Evolutionary conservation across 1,140 invertebrate genomes (phyloP), one percentile per base, ranked within the genome.

Genomic region (Zaprionus ghesquierei): DNA sequence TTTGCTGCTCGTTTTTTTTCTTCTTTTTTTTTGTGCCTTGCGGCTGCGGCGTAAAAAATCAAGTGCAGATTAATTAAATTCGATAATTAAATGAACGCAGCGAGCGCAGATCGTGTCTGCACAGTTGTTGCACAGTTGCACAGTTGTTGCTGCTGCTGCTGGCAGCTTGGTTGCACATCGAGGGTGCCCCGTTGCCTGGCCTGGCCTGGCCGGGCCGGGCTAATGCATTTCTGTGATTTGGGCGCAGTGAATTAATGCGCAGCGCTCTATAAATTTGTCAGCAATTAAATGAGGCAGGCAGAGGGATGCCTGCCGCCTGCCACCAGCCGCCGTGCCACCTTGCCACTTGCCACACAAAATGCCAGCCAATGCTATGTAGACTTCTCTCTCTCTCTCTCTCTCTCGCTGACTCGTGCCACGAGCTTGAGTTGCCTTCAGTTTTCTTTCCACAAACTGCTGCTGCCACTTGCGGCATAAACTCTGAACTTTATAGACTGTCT

Each of bases 221-320:
- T 87, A 87, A 87, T 87, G 84, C 85, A 87, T 79, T 87, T 87
- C 79, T 87, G 84, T 87, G 84, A 87, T 87, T 87, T 87, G 81
- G 84, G 84, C 84, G 79, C 86, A 79, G 64, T 79, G 69, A 90
- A 81, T 90, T 89, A 90, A 90, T 89, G 86, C 75, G 86, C 81
- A 86, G 71, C 86, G 86, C 86, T 89, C 86, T 89, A 89, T 89
- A 89, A 89, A 89, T 89, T 89, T 86, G 86, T 89, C 86, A 90
- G 86, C 86, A 89, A 90, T 89, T 89, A 89, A 89, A 89, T 72
- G 66, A 85, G 75, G 63, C 77, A 89, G n/a, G 65, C 68, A 51
- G 53, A 41, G 54, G 49, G 61, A 63, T 58, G 50, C 70, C 31
- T 12, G 13, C 44, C 15, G 15, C 18, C 25, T 9, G 3, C n/a